Conservation (phyloP, 2,113 vertebrate species). For the Neodon shergylaensis region DNA sequence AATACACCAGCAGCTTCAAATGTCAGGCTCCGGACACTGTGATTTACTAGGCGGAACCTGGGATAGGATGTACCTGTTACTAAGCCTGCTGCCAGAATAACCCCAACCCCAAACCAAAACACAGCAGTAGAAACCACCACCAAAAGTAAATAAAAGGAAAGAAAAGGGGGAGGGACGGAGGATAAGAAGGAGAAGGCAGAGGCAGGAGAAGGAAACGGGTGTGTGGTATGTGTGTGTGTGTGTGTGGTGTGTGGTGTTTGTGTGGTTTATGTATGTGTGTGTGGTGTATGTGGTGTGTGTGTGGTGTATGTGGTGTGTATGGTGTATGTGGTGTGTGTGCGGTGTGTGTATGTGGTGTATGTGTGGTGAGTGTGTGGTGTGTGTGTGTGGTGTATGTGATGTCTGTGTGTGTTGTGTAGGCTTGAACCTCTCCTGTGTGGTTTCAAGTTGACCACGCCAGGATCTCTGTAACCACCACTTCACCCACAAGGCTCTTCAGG, state of each 20-base stretch:
- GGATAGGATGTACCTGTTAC: neutral
- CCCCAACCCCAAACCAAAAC: neutral
- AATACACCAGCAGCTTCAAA: neutral
- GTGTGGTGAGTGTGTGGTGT: too few relatives aligned
- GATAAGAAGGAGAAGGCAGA: neutral
- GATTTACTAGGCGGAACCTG: neutral
- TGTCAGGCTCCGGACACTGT: neutral
- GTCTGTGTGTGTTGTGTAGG: too few relatives aligned
- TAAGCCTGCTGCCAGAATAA: neutral
- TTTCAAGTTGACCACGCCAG: conserved; percentile 46
- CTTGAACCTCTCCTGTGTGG: conserved; percentile 59
- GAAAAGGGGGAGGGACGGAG: too few relatives aligned
- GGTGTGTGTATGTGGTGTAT: too few relatives aligned
- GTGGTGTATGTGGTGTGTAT: too few relatives aligned
- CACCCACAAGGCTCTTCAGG: conserved; percentile 40
- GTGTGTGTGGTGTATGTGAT: too few relatives aligned
- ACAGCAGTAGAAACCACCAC: neutral
- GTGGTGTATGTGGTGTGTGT: too few relatives aligned
- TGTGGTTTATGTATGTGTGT: too few relatives aligned
- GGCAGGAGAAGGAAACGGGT: too few relatives aligned
- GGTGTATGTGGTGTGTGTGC: too few relatives aligned
- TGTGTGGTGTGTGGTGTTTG: neutral
- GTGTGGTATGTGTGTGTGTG: too few relatives aligned
- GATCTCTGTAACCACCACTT: neutral
- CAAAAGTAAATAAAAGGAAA: neutral